Base-by-base conservation (phyloP, 2,113 vertebrate genomes). In the Chaetodon trifascialis region DNA sequence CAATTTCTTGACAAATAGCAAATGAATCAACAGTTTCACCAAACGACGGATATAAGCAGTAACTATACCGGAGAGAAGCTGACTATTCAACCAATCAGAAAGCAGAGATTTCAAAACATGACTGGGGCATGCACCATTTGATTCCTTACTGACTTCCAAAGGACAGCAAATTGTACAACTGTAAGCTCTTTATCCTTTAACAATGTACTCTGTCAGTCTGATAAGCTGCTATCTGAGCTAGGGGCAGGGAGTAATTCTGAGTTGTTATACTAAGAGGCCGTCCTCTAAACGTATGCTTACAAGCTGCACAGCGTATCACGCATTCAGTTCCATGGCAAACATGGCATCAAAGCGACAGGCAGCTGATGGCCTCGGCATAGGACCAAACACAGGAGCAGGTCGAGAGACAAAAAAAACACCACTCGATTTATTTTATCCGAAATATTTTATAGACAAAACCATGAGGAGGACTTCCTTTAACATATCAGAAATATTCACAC, bases 401-500 rank as follows among this genome's bases (percentile, higher is more conserved):
- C 40, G 46, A 52, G 14, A 52, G 17, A 63, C 42, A 71, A 73
- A 64, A 38, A 30, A 30, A 62, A 54, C 34, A 5, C 10, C 12
- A 23, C 11, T 59, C 2, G 11, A 3, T 74, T 62, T 62, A 14
- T 55, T 42, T 40, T 19, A 34, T 30, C n/a, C 5, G 2, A 23
- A 34, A 54, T 62, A 65, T 64, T n/a, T 3, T 30, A 25, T n/a
- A 56, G 17, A 16, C 52, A 36, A 23, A 46, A 38, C 2, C 38
- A 63, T 0, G 25, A 62, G 44, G 49, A 67, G 40, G 36, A n/a
- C 77, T 54, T 71, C 25, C 46, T 77, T 23, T 5, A 40, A 73
- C 52, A 58, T 82, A 89, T 79, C 64, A 25, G 59, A 83, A 54
- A 66, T 60, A 71, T 70, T 79, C 70, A 73, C 76, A 68, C 25